Base-by-base conservation (phyloP, 2,113 vertebrate genomes). In the Acanthochromis polyacanthus region DNA sequence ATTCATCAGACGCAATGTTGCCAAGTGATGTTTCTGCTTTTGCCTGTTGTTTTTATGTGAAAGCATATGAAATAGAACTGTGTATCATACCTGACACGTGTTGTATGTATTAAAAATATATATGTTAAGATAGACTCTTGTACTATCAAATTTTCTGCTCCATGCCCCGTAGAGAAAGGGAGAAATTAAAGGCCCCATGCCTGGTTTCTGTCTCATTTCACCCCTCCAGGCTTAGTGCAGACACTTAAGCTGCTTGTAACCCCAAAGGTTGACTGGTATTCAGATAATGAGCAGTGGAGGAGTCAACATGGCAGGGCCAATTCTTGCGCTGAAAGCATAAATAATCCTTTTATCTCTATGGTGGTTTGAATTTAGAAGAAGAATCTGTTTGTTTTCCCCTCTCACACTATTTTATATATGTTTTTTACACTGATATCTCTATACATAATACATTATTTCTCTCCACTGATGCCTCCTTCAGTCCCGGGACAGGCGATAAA, bases 371-470 rank as follows among this genome's bases (percentile, higher is more conserved):
- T 68, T 72, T 53, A 61, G 72, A 65, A 52, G 30, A 30, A 74
- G 19, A 55, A 16, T 67, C 19, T 77, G 58, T 46, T 17, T 79
- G 45, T 16, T 71, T 1, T 25, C 25, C 25, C 17, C 22, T 12
- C 4, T 59, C 48, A 30, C 2, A 36, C 56, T 63, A 36, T 74
- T 46, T 43, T 48, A 64, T 82, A 83, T 72, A 22, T 81, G 82
- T 83, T 83, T 30, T 53, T 57, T 74, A 48, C 79, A 64, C 64
- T 59, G 78, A 86, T 70, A 80, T 46, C 14, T 50, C 74, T 70
- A 87, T 92, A 67, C 82, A 92, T 93, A 81, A 90, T 89, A 43
- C 76, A 92, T 72, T 28, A 82, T 59, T 51, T 73, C 48, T 75
- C 50, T 75, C 53, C 23, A 51, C 68, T 65, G 68, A 63, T 79